Base-by-base conservation (phyloP, 2,113 vertebrate genomes). In the Cottus gobio region DNA sequence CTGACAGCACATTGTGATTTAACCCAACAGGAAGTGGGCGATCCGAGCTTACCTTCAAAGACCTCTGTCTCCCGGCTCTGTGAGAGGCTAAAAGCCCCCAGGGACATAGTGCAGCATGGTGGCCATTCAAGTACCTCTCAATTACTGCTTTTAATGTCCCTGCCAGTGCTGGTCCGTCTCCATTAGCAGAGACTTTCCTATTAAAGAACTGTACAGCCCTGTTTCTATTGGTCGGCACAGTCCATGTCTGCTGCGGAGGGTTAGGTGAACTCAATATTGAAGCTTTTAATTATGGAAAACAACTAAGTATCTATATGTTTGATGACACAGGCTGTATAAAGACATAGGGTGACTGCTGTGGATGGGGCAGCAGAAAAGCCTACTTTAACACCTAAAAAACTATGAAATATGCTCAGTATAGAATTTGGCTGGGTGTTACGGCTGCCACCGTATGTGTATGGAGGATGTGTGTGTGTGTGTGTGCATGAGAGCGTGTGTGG, bases 1-100 rank as follows among this genome's bases (percentile, higher is more conserved):
- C 75, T 90, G 86, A 90, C 90, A 87, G 68, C 79, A 84, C 83
- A 61, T 68, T 22, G 81, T 91, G 90, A 93, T 93, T 90, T 92
- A 90, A 65, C 64, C 56, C 62, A 58, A 75, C 87, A 76, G 73
- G 76, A 84, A 77, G 79, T 75, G 75, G 88, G 91, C 91, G 82
- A 93, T 92, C 82, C 74, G 83, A 65, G 68, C 77, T 66, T 84
- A 85, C 82, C 63, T 85, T 87, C 77, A 83, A 70, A 89, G 83
- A 79, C 88, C 89, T 92, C 83, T 31, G 81, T 88, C 81, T 91
- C 61, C 71, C 15, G 50, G 75, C 80, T 76, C 82, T 73, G 75
- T 73, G 80, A 68, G 80, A 84, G 82, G 72, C 78, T 79, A 84
- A 82, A 81, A 79, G 86, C 82, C 87, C 77, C 71, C 57, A 58